Conservation (phyloP, 2,797 vertebrate species). For the Melanotaenia boesemani region DNA sequence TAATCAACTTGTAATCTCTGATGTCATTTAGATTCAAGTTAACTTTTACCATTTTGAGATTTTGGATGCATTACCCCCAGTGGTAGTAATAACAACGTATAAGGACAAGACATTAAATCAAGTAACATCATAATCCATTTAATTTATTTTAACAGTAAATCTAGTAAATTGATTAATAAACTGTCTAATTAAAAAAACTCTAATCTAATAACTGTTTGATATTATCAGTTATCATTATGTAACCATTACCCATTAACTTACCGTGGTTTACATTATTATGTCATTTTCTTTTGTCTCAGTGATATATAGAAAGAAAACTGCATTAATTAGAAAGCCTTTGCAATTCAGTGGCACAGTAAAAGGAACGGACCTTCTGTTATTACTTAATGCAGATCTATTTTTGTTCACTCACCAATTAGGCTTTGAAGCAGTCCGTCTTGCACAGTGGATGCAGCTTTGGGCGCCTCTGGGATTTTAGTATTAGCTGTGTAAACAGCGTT, state of each 20-base stretch:
- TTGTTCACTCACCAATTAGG: slow-evolving; percentile 54
- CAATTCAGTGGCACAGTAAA: slow-evolving; percentile 22
- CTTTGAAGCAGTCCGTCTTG: slow-evolving; percentile 41
- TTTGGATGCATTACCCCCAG: neutral
- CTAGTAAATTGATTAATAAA: neutral
- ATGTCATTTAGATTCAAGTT: slow-evolving; percentile 4
- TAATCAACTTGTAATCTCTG: slow-evolving; percentile 13
- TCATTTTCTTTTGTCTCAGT: neutral
- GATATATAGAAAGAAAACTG: neutral
- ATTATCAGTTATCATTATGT: slow-evolving; percentile 21
- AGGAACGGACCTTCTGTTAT: slow-evolving; percentile 30
- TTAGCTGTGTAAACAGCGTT: slow-evolving; percentile 58
- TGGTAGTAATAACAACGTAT: neutral
- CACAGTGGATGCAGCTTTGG: slow-evolving; percentile 44
- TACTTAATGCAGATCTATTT: slow-evolving; percentile 53
- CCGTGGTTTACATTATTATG: neutral
- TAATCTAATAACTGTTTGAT: slow-evolving; percentile 25
- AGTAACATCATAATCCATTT: neutral
- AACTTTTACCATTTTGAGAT: neutral
- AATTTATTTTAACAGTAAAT: slow-evolving; percentile 2
- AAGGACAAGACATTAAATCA: neutral
- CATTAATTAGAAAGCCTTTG: slow-evolving; percentile 13
- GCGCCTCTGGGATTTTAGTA: slow-evolving; percentile 47
- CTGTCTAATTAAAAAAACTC: neutral
- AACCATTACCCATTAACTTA: slow-evolving; percentile 34